Evolutionary conservation across 2,888 invertebrate genomes (phyloP).

Genomic region (Cyrtodaria siliqua): DNA sequence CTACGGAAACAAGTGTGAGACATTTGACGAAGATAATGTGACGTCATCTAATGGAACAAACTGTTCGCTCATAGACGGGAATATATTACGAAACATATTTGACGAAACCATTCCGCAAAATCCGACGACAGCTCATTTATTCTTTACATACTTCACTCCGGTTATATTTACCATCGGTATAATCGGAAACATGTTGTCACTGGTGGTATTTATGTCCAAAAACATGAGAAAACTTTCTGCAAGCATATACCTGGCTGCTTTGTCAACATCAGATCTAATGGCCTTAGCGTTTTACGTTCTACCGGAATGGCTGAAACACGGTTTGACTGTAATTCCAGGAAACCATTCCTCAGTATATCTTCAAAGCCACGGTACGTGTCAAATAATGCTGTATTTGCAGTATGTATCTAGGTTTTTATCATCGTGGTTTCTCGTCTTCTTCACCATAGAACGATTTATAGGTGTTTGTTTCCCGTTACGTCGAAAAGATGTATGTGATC

Average conservation of each 20-base stretch:
- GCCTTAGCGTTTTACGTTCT: constrained; percentile 88
- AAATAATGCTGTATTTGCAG: constrained; percentile 90
- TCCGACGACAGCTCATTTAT: too few species aligned
- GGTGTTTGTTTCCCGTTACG: constrained; percentile 81
- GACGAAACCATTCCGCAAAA: neutral
- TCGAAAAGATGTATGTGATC: constrained; percentile 76
- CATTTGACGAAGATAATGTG: too few species aligned
- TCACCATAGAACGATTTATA: too few species aligned
- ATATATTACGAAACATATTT: too few species aligned
- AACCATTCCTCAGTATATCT: constrained; percentile 62
- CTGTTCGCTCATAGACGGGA: too few species aligned
- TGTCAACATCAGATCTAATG: too few species aligned
- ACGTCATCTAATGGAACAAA: too few species aligned
- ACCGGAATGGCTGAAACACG: constrained; percentile 81
- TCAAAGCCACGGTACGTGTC: constrained; percentile 89
- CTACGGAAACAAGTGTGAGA: too few species aligned
- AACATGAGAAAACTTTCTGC: constrained; percentile 90
- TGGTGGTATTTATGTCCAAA: constrained; percentile 92
- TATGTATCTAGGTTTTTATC: constrained; percentile 81
- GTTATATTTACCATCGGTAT: constrained; percentile 90
- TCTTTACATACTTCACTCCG: too few species aligned
- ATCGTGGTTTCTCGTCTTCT: too few species aligned
- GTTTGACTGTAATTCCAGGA: constrained; percentile 69
- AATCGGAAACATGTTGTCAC: constrained; percentile 91
- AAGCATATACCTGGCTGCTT: too few species aligned